Evolutionary conservation across 1,140 invertebrate genomes (phyloP).

Genomic region (Calosoma granatense): DNA sequence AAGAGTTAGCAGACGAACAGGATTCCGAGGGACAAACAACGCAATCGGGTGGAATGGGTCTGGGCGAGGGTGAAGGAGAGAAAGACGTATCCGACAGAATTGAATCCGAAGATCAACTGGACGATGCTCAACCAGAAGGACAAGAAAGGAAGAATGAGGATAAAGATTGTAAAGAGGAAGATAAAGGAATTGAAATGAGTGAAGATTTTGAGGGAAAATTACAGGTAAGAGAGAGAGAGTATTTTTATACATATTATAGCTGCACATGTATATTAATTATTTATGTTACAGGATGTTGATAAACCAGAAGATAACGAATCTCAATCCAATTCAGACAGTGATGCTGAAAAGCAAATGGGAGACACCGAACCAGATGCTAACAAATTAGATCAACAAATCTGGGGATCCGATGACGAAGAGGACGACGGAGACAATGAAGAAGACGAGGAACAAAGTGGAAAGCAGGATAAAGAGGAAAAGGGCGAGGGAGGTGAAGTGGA

Average conservation of each 20-base stretch:
- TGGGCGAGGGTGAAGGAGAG: slow-evolving; percentile 87
- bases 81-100: slow-evolving; percentile 93
- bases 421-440: slow-evolving; percentile 53
- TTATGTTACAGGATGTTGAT: slow-evolving; percentile 59
- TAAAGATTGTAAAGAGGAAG: slow-evolving; percentile 79
- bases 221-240: slow-evolving; percentile 31
- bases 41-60: slow-evolving; percentile 60
- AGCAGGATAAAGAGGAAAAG: slow-evolving; percentile 44
- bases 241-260: neutral
- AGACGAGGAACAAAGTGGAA: slow-evolving; percentile 56
- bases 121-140: slow-evolving; percentile 71
- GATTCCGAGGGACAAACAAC: slow-evolving; percentile 45
- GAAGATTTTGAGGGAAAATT: slow-evolving; percentile 82
- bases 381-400: slow-evolving; percentile 72
- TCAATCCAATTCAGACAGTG: slow-evolving; percentile 58
- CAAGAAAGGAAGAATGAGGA: slow-evolving; percentile 60
- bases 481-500: slow-evolving; percentile 33
- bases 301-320: slow-evolving; percentile 49
- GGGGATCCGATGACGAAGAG: slow-evolving; percentile 76
- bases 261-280: slow-evolving; percentile 7
- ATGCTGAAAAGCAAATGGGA: slow-evolving; percentile 92
- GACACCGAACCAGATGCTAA: slow-evolving; percentile 76
- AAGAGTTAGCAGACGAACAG: slow-evolving; percentile 64
- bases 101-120: slow-evolving; percentile 87
- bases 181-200: slow-evolving; percentile 89